Percentiles rank a stretch among this genome's conserved stretches.
Evolutionary conservation across 23 tunicate genomes (phyloP).

Genomic region (Botrylloides violaceus): DNA sequence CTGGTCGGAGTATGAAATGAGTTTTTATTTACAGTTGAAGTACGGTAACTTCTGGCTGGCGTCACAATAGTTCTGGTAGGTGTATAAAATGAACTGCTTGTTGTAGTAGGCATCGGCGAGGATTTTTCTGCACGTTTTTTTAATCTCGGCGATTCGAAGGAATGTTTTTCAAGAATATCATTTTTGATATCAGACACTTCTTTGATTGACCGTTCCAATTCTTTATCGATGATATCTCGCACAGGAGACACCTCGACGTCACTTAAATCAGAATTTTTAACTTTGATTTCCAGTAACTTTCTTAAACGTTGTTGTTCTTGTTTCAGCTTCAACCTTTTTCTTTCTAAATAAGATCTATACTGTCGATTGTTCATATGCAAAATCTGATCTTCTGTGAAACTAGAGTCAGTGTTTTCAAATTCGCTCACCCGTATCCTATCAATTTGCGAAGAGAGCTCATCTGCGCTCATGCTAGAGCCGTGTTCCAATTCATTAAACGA

Average conservation of each 20-base stretch:
- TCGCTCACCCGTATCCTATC: conserved; percentile 3
- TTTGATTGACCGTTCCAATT: too few species aligned
- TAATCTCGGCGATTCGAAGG: too few species aligned
- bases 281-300: not conserved
- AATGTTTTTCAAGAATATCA: too few species aligned
- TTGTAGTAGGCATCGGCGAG: not conserved
- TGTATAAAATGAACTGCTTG: not conserved
- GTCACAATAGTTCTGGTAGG: not conserved
- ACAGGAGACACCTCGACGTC: not conserved
- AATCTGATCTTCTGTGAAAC: conserved; percentile 7
- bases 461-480: not conserved
- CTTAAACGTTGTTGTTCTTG: conserved; percentile 9
- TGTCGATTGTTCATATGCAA: not conserved
- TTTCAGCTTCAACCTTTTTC: not conserved
- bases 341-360: not conserved
- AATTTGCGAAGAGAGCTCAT: not conserved
- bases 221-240: not conserved
- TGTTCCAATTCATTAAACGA: not conserved
- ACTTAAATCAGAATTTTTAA: not conserved
- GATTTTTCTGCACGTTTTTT: not conserved
- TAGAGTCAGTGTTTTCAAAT: not conserved
- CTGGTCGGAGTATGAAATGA: not conserved
- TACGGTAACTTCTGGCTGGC: not conserved
- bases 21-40: not conserved
- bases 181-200: too few species aligned